Evolutionary conservation across 1,140 invertebrate species (phyloP).

Genomic region (Papilio dardanus): DNA sequence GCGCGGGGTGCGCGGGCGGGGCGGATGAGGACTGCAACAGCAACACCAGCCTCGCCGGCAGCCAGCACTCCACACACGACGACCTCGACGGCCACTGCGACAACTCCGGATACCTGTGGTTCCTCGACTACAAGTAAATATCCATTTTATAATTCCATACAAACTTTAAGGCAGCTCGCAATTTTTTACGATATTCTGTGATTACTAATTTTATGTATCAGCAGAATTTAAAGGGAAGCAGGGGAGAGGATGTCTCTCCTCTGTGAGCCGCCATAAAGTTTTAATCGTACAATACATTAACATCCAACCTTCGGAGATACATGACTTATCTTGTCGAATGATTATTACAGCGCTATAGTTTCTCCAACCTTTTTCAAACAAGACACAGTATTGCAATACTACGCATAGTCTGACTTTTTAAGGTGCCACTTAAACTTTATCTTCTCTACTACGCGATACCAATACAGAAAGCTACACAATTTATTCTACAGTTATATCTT

Average conservation of each 20-base stretch:
- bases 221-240: too few relatives aligned
- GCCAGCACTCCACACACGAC: conserved; percentile 74
- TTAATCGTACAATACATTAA: not conserved
- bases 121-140: conserved; percentile 91
- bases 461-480: not conserved
- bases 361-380: not conserved
- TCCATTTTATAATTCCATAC: not conserved
- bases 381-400: not conserved
- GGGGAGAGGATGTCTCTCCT: not conserved
- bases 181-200: not conserved
- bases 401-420: not conserved
- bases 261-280: not conserved
- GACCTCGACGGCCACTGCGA: conserved; percentile 91
- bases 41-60: conserved; percentile 77
- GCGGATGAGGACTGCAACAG: conserved; percentile 77
- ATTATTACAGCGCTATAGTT: not conserved
- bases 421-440: conserved; percentile 20
- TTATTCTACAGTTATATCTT: not conserved
- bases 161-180: not conserved
- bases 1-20: conserved; percentile 53
- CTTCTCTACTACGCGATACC: not conserved
- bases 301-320: not conserved
- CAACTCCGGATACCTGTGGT: conserved; percentile 95
- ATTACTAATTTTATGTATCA: not conserved
- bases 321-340: not conserved